A percentile compares a stretch with the other conserved stretches of the same genome.
These are phyloP conservation scores for Platichthys flesus DNA, from an alignment of 2,113 vertebrate species.

Conservation along the genomic window DNA sequence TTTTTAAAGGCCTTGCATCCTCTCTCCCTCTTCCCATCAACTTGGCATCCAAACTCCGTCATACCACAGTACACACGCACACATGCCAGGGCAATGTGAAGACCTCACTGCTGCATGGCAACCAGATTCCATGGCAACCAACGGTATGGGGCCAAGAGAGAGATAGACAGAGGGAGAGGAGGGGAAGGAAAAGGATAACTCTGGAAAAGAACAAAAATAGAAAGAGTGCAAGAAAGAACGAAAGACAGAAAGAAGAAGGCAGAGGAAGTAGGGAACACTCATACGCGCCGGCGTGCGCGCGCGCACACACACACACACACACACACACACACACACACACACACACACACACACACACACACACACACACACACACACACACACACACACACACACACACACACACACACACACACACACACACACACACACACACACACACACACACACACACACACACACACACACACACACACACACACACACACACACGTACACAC, in stretches of 20 bases:
- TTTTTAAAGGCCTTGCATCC: constrained; percentile 9
- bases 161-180: too few species aligned
- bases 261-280: constrained; percentile 27
- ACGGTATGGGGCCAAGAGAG: constrained; percentile 43
- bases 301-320: neutral
- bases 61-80: constrained; percentile 51
- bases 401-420: too few species aligned
- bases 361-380: neutral
- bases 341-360: too few species aligned
- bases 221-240: constrained; percentile 6
- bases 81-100: constrained; percentile 50
- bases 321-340: too few species aligned
- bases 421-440: too few species aligned
- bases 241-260: constrained; percentile 15
- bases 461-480: too few species aligned
- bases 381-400: too few species aligned
- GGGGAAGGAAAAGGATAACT: constrained; percentile 3
- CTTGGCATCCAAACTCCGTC: constrained; percentile 57
- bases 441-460: too few species aligned
- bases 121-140: constrained; percentile 82
- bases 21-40: constrained; percentile 24
- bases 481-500: constrained; percentile 13
- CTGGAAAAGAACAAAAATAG: constrained; percentile 53
- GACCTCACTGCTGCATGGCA: constrained; percentile 75
- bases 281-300: neutral